These are phyloP conservation scores for Arctocebus calabarensis DNA, from an alignment of 2,797 vertebrate species.

Conservation along the genomic window DNA sequence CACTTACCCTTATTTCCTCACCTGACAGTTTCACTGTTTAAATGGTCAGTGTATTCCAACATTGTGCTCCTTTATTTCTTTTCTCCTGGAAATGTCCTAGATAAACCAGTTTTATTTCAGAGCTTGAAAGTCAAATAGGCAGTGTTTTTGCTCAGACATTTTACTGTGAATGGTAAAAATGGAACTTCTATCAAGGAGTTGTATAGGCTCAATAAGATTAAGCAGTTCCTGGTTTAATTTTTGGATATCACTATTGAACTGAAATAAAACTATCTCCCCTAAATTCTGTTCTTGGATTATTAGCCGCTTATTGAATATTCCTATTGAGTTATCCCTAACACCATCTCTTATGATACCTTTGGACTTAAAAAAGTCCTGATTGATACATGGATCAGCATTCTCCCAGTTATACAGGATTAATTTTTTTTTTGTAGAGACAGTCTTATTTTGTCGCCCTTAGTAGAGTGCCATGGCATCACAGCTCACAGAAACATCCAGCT, in stretches of 20 bases:
- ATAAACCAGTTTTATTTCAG: conserved; percentile 45
- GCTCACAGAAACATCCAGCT: too few species aligned
- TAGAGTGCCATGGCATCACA: too few species aligned
- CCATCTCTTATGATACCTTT: neutral
- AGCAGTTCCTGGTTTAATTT: neutral
- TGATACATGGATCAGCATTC: neutral
- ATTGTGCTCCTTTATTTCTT: conserved; percentile 7
- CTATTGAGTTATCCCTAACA: neutral
- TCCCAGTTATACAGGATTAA: neutral
- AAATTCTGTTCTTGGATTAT: conserved; percentile 25
- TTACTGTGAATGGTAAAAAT: neutral
- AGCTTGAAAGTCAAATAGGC: neutral
- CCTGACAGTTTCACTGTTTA: neutral
- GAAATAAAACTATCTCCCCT: neutral
- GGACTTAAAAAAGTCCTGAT: neutral
- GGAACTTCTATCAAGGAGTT: neutral
- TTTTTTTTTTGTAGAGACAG: neutral
- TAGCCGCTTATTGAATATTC: neutral
- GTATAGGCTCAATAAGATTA: neutral
- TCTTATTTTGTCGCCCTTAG: too few species aligned
- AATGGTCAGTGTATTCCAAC: neutral
- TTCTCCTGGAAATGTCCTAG: conserved; percentile 10
- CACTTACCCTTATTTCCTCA: neutral
- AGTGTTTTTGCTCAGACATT: neutral
- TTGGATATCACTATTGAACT: neutral